Base-by-base conservation (phyloP, 2,797 vertebrate species). In the Pantherophis vulpinus region DNA sequence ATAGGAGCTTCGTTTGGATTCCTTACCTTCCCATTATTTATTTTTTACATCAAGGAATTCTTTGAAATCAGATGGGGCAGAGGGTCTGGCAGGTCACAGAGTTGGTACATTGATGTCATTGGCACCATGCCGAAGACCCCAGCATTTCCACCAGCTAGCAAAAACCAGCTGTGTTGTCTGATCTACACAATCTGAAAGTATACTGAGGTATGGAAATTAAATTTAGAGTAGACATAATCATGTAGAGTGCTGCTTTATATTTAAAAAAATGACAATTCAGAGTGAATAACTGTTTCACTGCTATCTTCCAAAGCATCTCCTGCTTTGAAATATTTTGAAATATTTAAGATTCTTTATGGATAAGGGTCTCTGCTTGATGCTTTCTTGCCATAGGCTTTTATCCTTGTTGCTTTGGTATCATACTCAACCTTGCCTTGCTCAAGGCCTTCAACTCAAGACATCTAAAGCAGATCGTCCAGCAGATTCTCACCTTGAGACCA, bases 401-500 rank as follows among this genome's bases (percentile, higher is more conserved):
- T 83, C 37, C 1, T 90, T 51, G 89, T 5, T 54, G 47, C 47
- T 90, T 55, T 4, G 11, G 9, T 12, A 63, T 14, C 89, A 60
- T 42, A 18, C 42, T 61, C 88, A 90, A 14, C 8, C 47, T 89
- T 16, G 42, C 42, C 20, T 83, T 27, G 27, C 20, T 59, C 42
- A 47, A 54, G 7, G 89, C 9, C 9, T 29, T 70, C 11, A 51
- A 27, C 18, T 86, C 51, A 37, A 60, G 4, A 83, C 74, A 47
- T 11, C 10, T 83, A 25, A 47, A 58, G 8, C 1, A 66, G 66
- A 89, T 1, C 0, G 32, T 92, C 3, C 0, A 97, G 99, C 99
- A 93, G 1, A 2, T 89, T 29, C 96, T 95, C 97, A 99, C 99
- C 98, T 98, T 98, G 25, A 99, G 98, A 60, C 99, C 98, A 29